Percentiles rank a stretch among this genome's conserved stretches.
These are phyloP conservation scores for Drosophila ohnishii DNA, from an alignment of 1,140 invertebrate species.

Conservation along the genomic window DNA sequence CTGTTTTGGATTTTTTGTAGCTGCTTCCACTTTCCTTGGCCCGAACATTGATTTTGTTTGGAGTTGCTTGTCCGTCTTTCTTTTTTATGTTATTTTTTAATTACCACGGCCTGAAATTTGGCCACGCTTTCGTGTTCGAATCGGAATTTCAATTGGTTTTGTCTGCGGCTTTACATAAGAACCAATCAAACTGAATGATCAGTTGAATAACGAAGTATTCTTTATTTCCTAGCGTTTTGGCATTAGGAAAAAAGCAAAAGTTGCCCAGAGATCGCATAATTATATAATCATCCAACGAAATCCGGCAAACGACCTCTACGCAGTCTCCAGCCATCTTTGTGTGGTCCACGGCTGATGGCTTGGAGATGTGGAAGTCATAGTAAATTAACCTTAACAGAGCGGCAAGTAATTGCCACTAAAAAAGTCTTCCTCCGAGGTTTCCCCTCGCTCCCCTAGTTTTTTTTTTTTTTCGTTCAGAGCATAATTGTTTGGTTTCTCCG, in stretches of 20 bases:
- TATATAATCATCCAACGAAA: conserved; percentile 50
- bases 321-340: conserved; percentile 33
- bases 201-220: conserved; percentile 31
- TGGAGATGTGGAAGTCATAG: conserved; percentile 37
- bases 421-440: conserved; percentile 33
- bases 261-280: conserved; percentile 36
- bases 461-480: background rate
- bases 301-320: conserved; percentile 34
- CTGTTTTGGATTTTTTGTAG: conserved; percentile 7
- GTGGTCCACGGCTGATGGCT: conserved; percentile 46
- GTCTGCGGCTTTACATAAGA: conserved; percentile 47
- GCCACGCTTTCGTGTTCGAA: conserved; percentile 64
- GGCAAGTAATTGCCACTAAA: conserved; percentile 58
- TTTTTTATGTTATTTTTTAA: conserved; percentile 39
- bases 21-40: conserved; percentile 45
- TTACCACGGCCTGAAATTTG: conserved; percentile 41
- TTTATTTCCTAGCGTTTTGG: conserved; percentile 24
- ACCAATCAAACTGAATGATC: conserved; percentile 46
- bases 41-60: conserved; percentile 50
- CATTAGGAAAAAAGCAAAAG: conserved; percentile 43
- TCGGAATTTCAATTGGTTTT: conserved; percentile 61
- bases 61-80: conserved; percentile 30
- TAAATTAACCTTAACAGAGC: conserved; percentile 49
- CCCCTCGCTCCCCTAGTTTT: background rate
- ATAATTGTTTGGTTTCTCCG: conserved; percentile 68